These are phyloP conservation scores for Chloroceryle amazona DNA, from an alignment of 2,797 vertebrate species.

Conservation along the genomic window DNA sequence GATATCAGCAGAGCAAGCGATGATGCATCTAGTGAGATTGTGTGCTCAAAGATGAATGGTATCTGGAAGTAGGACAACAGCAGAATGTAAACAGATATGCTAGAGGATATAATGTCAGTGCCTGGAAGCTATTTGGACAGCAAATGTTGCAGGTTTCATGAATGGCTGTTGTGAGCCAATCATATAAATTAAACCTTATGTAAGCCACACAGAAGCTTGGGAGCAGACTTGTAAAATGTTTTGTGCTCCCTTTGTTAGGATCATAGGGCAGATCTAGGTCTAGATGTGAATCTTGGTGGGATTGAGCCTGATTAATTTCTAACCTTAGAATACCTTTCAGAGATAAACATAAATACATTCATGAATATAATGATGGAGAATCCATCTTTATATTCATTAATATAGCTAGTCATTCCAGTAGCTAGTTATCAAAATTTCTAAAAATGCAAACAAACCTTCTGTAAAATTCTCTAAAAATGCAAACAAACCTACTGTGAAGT, in stretches of 20 bases:
- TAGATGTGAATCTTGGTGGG: background rate
- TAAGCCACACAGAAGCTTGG: conserved; percentile 23
- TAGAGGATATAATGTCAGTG: conserved; percentile 56
- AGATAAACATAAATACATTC: background rate
- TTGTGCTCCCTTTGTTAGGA: background rate
- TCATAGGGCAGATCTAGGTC: background rate
- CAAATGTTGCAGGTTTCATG: conserved; percentile 70
- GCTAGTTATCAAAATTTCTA: background rate
- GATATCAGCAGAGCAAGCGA: conserved; percentile 2
- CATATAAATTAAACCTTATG: conserved; percentile 38
- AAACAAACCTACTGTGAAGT: background rate
- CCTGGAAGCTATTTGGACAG: conserved; percentile 50
- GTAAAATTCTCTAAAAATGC: background rate
- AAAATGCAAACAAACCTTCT: background rate
- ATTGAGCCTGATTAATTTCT: background rate
- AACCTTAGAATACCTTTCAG: background rate
- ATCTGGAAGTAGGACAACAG: conserved; percentile 61
- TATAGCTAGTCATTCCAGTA: background rate
- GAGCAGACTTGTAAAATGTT: conserved; percentile 1
- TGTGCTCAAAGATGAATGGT: conserved; percentile 24
- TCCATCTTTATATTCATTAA: background rate
- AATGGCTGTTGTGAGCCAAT: conserved; percentile 63
- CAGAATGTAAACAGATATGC: conserved; percentile 68
- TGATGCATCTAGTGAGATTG: background rate
- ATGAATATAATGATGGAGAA: background rate